Base-by-base conservation (phyloP, 2,113 vertebrate genomes). In the Glareola pratincola region DNA sequence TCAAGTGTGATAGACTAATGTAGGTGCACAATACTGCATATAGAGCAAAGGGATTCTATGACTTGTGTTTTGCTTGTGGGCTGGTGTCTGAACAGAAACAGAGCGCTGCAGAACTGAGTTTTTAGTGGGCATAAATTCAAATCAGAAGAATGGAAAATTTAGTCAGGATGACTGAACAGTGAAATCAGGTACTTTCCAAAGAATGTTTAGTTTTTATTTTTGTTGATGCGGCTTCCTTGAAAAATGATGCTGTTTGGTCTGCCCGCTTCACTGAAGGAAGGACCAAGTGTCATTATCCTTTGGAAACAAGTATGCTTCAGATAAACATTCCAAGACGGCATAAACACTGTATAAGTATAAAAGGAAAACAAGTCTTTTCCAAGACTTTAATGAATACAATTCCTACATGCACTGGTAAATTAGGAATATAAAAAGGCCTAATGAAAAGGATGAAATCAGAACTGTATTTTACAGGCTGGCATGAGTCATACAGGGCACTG, bases 331-430 rank as follows among this genome's bases (percentile, higher is more conserved):
- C 17, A 75, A 88, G 59, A 63, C 6, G 67, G 17, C 6, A 18
- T 78, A 94, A 97, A 92, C 84, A 95, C 53, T 80, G 14, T 53
- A 48, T 69, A 94, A 91, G 43, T 43, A 43, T 51, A 75, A 83
- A 92, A 90, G 39, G 26, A 78, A 87, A 93, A 67, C 53, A 82
- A 84, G 17, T 72, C 4, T 90, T 90, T 94, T 87, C 67, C 77
- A 91, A 78, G 50, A 0, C 5, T 74, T 90, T 86, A 94, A 69
- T 84, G 41, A 94, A 73, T 72, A 71, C 26, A 78, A 39, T 73
- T 94, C 45, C 15, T 88, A 53, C 56, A 63, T 2, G 7, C 59
- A 60, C 32, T 87, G 74, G 50, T 34, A 88, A 92, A 81, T 82
- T 50, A 87, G 19, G 56, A 84, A 62, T 60, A 86, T 60, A 69